These are phyloP conservation scores for Meloidogyne chitwoodi DNA, from an alignment of 1,140 invertebrate species.

Conservation along the genomic window DNA sequence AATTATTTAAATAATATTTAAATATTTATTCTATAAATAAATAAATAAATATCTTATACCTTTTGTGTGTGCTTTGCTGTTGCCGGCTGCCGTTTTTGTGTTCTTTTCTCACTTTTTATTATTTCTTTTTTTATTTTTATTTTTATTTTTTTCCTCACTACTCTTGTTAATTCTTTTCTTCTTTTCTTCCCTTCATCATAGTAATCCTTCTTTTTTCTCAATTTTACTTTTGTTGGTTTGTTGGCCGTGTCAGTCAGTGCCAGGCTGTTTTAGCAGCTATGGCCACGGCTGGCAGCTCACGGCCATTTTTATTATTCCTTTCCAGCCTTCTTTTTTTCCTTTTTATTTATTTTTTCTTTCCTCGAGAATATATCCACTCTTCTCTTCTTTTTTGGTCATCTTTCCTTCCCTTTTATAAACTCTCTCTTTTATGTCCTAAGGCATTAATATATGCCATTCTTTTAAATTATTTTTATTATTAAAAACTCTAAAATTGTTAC, in stretches of 20 bases:
- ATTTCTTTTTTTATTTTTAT: too few relatives aligned
- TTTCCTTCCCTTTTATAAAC: neutral
- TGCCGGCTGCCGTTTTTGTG: neutral
- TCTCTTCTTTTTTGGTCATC: too few relatives aligned
- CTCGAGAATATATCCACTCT: too few relatives aligned
- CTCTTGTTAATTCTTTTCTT: neutral
- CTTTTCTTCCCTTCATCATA: neutral
- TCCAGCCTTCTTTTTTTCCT: neutral
- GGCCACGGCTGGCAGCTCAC: neutral
- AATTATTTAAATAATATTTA: neutral
- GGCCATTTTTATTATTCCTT: neutral
- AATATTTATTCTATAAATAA: neutral
- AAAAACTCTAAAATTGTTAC: neutral
- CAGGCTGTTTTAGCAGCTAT: neutral
- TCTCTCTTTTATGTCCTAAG: neutral
- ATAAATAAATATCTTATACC: neutral
- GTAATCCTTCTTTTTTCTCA: neutral
- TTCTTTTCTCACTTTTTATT: neutral
- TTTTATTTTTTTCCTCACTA: neutral
- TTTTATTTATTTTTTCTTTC: neutral
- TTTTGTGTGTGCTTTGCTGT: neutral
- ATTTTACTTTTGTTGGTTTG: neutral
- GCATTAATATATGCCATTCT: neutral
- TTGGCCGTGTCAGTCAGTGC: conserved; percentile 8
- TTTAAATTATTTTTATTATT: conserved; percentile 14